Evolutionary conservation across 1,140 invertebrate genomes (phyloP).

Genomic region (Drosophila kurseongensis): DNA sequence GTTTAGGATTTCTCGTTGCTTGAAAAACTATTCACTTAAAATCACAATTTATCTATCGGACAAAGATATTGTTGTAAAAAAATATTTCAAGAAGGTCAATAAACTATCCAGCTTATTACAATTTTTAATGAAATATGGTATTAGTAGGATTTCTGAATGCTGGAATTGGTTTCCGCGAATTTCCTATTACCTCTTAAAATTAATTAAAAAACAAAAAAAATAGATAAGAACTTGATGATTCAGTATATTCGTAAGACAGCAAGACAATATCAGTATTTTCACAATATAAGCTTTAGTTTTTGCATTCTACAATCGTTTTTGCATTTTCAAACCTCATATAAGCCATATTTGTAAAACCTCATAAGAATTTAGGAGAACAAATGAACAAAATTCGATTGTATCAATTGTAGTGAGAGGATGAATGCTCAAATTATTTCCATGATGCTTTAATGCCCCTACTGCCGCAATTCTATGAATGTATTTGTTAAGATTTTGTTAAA

Average conservation of each 20-base stretch:
- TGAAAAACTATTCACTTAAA: slow-evolving; percentile 25
- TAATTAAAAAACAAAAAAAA: slow-evolving; percentile 7
- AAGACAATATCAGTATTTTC: slow-evolving; percentile 13
- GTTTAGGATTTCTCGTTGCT: slow-evolving; percentile 19
- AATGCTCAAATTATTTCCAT: slow-evolving; percentile 40
- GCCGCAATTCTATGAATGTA: slow-evolving; percentile 70
- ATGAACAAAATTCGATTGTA: slow-evolving; percentile 35
- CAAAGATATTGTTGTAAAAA: slow-evolving; percentile 8
- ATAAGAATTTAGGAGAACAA: slow-evolving; percentile 31
- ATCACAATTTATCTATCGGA: slow-evolving; percentile 35
- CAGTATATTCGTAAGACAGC: slow-evolving; percentile 11
- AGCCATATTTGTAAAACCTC: slow-evolving; percentile 24
- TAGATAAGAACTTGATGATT: slow-evolving; percentile 16
- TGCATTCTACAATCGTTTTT: slow-evolving; percentile 10
- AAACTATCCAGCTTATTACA: slow-evolving; percentile 8
- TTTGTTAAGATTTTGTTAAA: slow-evolving; percentile 79
- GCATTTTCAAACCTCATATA: slow-evolving; percentile 15
- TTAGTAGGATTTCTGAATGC: slow-evolving; percentile 26
- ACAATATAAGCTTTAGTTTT: slow-evolving; percentile 16
- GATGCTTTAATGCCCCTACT: slow-evolving; percentile 60
- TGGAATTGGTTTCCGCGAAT: slow-evolving; percentile 16
- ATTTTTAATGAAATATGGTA: slow-evolving; percentile 15
- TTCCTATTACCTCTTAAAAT: slow-evolving; percentile 17
- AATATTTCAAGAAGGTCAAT: slow-evolving; percentile 12
- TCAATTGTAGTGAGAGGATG: slow-evolving; percentile 29